Base-by-base conservation (phyloP, 2,113 vertebrate genomes). In the Brachyhypopomus gauderio region DNA sequence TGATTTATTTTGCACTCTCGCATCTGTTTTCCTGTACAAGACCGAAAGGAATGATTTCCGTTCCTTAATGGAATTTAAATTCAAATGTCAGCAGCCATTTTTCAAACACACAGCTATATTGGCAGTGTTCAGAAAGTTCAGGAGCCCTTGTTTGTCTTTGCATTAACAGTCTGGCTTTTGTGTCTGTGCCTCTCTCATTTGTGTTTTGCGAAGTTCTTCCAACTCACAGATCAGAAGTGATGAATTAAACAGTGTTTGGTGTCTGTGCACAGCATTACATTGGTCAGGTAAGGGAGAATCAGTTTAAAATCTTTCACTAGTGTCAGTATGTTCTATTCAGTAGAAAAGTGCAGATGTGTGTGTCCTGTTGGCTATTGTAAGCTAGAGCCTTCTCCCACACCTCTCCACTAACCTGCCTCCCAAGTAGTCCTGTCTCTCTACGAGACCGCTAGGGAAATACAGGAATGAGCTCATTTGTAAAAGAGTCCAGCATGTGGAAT, bases 61-160 rank as follows among this genome's bases (percentile, higher is more conserved):
- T 83, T 63, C 22, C 41, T 41, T 86, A 86, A 81, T 81, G 74
- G 78, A 83, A 86, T 86, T 81, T 78, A 83, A 83, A 86, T 86
- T 83, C 19, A 86, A 86, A 86, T 77, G 64, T 81, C 74, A 78
- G 82, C 74, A 78, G 30, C 75, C 59, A 62, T 86, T 80, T 83
- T 62, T 67, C 78, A 45, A 20, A 66, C 36, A 67, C 72, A 80
- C 14, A n/a, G 48, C 48, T 58, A 63, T 70, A 22, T 59, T 85
- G 23, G 48, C 16, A 48, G 56, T 7, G 22, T 74, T 77, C 23
- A 8, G 27, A 70, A 80, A 78, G 81, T 80, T 86, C 71, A n/a
- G 52, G 48, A 73, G 84, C 67, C 81, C 80, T 86, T 84, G 80
- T 55, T 23, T 23, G 80, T 45, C 83, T 84, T 86, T 84, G 79